Conservation (phyloP, 2,888 invertebrate genomes). For the Nesidiocoris tenuis region DNA sequence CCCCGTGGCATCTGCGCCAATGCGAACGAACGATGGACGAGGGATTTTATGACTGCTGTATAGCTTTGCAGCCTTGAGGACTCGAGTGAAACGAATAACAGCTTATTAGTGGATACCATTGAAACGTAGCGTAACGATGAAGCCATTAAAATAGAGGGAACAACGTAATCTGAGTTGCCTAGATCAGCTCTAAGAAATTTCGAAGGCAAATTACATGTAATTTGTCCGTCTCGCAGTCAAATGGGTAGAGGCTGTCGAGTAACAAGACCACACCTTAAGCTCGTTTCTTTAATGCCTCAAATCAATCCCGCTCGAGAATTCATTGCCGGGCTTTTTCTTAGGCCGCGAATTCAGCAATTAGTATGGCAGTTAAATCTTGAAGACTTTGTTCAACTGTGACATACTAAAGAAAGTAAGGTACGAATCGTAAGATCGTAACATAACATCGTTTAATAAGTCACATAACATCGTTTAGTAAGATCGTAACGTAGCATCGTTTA, state of each 20-base stretch:
- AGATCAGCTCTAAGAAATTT: neutral
- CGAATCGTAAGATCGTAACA: no score
- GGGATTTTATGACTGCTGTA: neutral
- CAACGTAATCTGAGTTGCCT: neutral
- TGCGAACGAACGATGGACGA: neutral
- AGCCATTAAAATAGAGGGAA: neutral
- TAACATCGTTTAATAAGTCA: no score
- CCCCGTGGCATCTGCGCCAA: no score
- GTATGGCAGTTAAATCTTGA: no score
- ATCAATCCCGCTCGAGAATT: neutral
- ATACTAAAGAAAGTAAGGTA: no score
- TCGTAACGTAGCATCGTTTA: no score
- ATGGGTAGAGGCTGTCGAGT: neutral
- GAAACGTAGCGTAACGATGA: neutral
- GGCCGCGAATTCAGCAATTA: no score
- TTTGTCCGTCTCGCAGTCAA: conserved; percentile 5
- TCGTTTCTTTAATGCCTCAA: neutral
- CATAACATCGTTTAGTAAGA: no score
- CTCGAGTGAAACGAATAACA: neutral
- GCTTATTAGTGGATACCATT: neutral
- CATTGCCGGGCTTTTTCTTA: no score
- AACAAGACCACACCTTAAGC: neutral
- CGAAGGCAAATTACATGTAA: conserved; percentile 24
- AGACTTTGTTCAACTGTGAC: no score
- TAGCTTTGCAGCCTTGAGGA: neutral